phyloP scores from a whole-genome alignment of 2,888 invertebrate species.

The Chaetoderma sp. region DNA sequence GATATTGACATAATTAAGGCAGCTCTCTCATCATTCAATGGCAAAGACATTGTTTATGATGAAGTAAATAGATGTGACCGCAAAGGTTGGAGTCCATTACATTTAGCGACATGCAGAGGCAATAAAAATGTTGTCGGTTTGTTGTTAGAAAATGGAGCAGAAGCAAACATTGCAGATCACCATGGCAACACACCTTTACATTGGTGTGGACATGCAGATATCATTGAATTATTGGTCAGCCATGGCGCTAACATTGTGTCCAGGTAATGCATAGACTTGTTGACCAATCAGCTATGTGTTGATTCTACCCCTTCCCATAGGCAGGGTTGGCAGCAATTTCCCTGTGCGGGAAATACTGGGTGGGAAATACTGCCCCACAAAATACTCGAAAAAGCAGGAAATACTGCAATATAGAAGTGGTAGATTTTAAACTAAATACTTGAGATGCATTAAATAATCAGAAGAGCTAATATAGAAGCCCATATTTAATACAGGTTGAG shows the following conservation, averaged over 20 bases:
- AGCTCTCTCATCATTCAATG: too few species aligned
- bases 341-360: neutral
- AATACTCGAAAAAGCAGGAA: too few species aligned
- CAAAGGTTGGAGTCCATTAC: constrained; percentile 38
- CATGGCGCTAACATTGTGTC: constrained; percentile 39
- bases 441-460: too few species aligned
- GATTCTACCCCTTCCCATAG: neutral
- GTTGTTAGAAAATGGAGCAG: constrained; percentile 39
- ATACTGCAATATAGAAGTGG: too few species aligned
- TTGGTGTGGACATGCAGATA: constrained; percentile 47
- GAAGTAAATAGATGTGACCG: constrained; percentile 29
- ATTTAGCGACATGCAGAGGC: constrained; percentile 41
- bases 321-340: neutral
- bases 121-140: constrained; percentile 30
- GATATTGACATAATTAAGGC: constrained; percentile 16
- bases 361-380: too few species aligned
- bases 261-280: constrained; percentile 25
- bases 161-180: constrained; percentile 36
- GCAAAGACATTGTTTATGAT: too few species aligned
- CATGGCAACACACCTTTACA: constrained; percentile 50
- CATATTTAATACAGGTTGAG: too few species aligned
- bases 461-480: too few species aligned
- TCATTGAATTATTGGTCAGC: constrained; percentile 37
- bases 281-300: neutral
- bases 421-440: too few species aligned